Evolutionary conservation across 2,888 invertebrate genomes (phyloP).

Genomic region (Drosophila atripex): DNA sequence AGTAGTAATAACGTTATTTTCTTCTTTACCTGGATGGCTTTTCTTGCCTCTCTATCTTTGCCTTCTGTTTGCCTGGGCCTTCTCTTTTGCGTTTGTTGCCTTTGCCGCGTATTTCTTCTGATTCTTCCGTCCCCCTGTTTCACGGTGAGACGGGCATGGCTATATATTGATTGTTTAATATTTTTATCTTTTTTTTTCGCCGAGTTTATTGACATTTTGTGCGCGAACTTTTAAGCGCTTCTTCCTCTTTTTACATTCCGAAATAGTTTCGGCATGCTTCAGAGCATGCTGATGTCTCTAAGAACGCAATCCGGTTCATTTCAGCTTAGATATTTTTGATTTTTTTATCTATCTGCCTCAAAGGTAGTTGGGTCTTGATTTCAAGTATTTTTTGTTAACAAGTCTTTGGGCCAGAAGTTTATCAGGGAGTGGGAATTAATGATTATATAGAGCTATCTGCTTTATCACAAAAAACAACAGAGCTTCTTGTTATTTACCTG

Average conservation of each 20-base stretch:
- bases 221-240: slow-evolving; percentile 36
- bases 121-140: slow-evolving; percentile 16
- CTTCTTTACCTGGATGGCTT: slow-evolving; percentile 50
- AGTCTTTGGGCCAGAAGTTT: background rate
- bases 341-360: no score
- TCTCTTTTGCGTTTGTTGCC: slow-evolving; percentile 48
- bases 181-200: slow-evolving; percentile 26
- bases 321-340: slow-evolving; percentile 4
- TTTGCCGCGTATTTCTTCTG: slow-evolving; percentile 18
- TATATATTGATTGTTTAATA: slow-evolving; percentile 65
- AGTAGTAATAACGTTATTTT: slow-evolving; percentile 60
- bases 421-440: background rate
- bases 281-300: slow-evolving; percentile 11
- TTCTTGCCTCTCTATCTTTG: slow-evolving; percentile 35
- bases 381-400: background rate
- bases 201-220: slow-evolving; percentile 77
- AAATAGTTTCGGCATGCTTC: slow-evolving; percentile 63
- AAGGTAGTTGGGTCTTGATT: background rate
- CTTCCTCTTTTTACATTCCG: slow-evolving; percentile 28
- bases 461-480: background rate
- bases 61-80: slow-evolving; percentile 29
- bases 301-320: slow-evolving; percentile 39
- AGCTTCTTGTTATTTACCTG: slow-evolving; percentile 8
- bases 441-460: background rate
- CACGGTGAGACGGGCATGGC: slow-evolving; percentile 9